Conservation (phyloP, 2,113 vertebrate species). For the Gila orcuttii region DNA sequence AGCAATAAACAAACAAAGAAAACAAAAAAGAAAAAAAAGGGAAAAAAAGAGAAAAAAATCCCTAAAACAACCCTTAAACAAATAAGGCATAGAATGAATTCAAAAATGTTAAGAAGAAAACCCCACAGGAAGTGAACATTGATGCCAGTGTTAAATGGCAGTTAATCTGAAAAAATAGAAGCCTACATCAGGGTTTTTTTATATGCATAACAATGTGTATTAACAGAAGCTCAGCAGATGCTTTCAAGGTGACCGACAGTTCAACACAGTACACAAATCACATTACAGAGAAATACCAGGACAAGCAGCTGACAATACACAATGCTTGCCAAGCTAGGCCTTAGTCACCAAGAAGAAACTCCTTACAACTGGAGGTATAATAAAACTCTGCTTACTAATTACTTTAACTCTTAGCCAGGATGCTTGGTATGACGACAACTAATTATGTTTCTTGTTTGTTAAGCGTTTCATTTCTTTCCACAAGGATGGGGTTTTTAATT, state of each 20-base stretch:
- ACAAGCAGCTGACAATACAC: slow-evolving; percentile 24
- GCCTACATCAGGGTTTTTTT: background rate
- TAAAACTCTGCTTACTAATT: background rate
- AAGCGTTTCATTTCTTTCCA: background rate
- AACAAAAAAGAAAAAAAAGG: slow-evolving; percentile 23
- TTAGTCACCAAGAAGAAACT: slow-evolving; percentile 2
- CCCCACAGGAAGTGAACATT: background rate
- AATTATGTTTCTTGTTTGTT: background rate
- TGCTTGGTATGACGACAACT: background rate
- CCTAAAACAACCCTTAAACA: slow-evolving; percentile 36
- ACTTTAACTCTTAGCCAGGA: background rate
- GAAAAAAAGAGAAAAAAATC: background rate
- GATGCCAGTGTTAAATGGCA: background rate
- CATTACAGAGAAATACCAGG: slow-evolving; percentile 7
- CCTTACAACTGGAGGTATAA: background rate
- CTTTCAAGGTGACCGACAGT: background rate
- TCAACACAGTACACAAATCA: slow-evolving; percentile 12
- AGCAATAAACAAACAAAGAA: slow-evolving; percentile 57
- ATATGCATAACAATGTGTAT: background rate
- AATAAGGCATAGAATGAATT: slow-evolving; percentile 2
- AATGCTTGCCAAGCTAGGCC: slow-evolving; percentile 1
- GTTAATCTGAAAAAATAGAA: background rate
- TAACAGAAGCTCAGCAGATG: slow-evolving; percentile 13
- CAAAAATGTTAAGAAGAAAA: background rate
- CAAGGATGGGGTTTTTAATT: background rate